Percentiles rank a stretch among this genome's conserved stretches.
These are phyloP conservation scores for Plumapathes pennacea DNA, from an alignment of 92 coral and sea anemone genomes.

Conservation along the genomic window DNA sequence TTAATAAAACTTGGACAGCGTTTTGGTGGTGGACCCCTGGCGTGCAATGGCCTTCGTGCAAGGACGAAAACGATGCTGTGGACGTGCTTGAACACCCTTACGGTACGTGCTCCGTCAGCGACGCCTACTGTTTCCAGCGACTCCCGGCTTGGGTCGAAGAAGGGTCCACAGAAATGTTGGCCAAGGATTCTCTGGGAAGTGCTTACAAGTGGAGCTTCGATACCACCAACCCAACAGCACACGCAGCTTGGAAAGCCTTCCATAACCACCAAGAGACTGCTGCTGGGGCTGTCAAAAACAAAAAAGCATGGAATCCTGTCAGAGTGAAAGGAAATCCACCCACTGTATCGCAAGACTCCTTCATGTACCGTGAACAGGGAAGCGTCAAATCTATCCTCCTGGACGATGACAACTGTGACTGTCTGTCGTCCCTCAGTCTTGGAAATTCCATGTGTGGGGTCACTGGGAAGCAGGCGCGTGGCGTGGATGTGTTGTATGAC, in stretches of 20 bases:
- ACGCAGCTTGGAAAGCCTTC: constrained; percentile 69
- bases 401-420: constrained; percentile 73
- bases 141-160: constrained; percentile 71
- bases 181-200: constrained; percentile 45
- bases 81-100: constrained; percentile 71
- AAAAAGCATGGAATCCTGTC: constrained; percentile 54
- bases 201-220: constrained; percentile 57
- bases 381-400: constrained; percentile 58
- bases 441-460: constrained; percentile 44
- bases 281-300: constrained; percentile 42
- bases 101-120: constrained; percentile 56
- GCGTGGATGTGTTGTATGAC: constrained; percentile 53
- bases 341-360: constrained; percentile 50
- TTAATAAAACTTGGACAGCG: constrained; percentile 55
- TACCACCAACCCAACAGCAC: constrained; percentile 50
- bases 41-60: constrained; percentile 54
- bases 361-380: constrained; percentile 39
- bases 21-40: constrained; percentile 87
- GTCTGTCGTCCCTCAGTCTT: constrained; percentile 50
- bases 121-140: constrained; percentile 64
- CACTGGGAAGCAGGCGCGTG: constrained; percentile 23
- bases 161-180: constrained; percentile 56
- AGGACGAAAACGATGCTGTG: constrained; percentile 1
- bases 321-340: constrained; percentile 52
- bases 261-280: constrained; percentile 66